These are phyloP conservation scores for Coracias cyanogaster DNA, from an alignment of 2,797 vertebrate genomes.

Conservation along the genomic window DNA sequence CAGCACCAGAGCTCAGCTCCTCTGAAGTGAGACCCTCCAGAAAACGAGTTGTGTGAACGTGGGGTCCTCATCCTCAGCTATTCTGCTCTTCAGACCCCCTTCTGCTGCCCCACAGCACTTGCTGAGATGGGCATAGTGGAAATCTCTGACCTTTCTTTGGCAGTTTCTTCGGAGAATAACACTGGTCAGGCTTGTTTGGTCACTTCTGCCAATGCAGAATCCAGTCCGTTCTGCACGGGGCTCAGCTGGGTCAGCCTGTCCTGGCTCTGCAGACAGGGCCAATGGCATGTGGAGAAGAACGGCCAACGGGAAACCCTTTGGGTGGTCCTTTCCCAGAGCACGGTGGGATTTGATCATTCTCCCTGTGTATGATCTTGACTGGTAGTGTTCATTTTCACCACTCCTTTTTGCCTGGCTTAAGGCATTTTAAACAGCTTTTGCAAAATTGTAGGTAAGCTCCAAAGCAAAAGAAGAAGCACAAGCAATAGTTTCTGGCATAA, in stretches of 20 bases:
- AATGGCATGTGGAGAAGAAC: accelerated
- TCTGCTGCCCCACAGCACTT: not conserved
- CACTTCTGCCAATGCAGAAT: not conserved
- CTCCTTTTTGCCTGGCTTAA: not conserved
- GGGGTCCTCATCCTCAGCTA: not conserved
- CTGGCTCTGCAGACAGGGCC: not conserved
- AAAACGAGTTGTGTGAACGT: accelerated
- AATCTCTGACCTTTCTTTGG: not conserved
- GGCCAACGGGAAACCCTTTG: not conserved
- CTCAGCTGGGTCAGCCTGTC: not conserved
- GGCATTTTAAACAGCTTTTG: not conserved
- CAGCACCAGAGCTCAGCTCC: not conserved
- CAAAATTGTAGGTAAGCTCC: not conserved
- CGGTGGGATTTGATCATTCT: not conserved
- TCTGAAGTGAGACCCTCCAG: not conserved
- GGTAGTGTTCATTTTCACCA: not conserved
- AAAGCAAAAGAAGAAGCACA: not conserved
- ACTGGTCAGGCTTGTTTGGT: constrained; percentile 33
- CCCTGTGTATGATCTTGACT: not conserved
- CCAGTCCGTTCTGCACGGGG: not conserved
- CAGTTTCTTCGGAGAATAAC: not conserved
- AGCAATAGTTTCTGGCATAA: not conserved
- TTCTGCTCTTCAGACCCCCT: not conserved
- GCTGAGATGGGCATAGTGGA: not conserved
- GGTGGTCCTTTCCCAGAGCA: not conserved